Conservation (phyloP, 2,797 vertebrate genomes). For the Taenioides sp. region DNA sequence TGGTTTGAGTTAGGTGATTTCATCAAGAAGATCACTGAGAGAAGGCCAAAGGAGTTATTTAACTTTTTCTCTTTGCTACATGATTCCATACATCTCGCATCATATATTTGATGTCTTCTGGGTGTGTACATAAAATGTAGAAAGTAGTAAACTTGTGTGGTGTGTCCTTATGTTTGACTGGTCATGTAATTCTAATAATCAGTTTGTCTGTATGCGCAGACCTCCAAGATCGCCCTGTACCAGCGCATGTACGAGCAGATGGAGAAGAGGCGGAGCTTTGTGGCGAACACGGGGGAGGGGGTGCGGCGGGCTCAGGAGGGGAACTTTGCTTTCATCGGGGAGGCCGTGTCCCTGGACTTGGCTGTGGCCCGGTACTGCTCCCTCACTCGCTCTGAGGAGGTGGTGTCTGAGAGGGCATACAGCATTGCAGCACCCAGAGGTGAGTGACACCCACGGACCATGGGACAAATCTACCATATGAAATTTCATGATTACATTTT, state of each 20-base stretch:
- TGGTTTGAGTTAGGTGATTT: too few species aligned
- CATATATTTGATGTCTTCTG: too few species aligned
- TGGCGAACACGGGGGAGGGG: slow-evolving; percentile 77
- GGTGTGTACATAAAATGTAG: too few species aligned
- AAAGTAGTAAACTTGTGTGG: too few species aligned
- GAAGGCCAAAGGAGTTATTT: too few species aligned
- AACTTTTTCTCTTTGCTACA: too few species aligned
- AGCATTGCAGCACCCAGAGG: slow-evolving; percentile 81
- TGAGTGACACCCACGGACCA: slow-evolving; percentile 58
- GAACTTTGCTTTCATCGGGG: slow-evolving; percentile 87
- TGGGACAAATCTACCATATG: neutral
- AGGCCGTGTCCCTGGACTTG: slow-evolving; percentile 84
- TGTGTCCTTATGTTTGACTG: too few species aligned
- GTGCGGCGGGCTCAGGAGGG: slow-evolving; percentile 76
- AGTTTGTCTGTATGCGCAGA: slow-evolving; percentile 57
- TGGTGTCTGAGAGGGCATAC: slow-evolving; percentile 81
- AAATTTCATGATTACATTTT: neutral
- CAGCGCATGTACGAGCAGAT: slow-evolving; percentile 84
- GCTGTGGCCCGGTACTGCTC: slow-evolving; percentile 80
- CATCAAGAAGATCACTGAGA: too few species aligned
- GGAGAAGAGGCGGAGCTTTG: slow-evolving; percentile 80
- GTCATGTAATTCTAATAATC: neutral
- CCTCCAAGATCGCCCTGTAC: slow-evolving; percentile 78
- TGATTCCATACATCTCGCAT: too few species aligned
- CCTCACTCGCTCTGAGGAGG: slow-evolving; percentile 75